Base-by-base conservation (phyloP, 2,797 vertebrate genomes). In the Neoniphon sammara region DNA sequence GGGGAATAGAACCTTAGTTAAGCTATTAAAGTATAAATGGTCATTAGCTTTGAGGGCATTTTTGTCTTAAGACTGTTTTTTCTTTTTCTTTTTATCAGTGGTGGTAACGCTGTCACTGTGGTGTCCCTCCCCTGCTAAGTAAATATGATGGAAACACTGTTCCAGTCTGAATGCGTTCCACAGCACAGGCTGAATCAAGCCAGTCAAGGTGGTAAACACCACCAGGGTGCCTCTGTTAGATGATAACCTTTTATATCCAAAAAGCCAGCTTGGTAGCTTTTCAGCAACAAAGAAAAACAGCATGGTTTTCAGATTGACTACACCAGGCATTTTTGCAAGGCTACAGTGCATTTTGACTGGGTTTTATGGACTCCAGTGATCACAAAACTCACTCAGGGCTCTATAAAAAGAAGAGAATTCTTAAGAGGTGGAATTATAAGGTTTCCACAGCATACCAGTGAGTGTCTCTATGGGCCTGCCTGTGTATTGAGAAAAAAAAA, bases 61-160 rank as follows among this genome's bases (percentile, higher is more conserved):
- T 76, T 73, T 27, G 25, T 2, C 25, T 62, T 64, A 59, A 68
- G 64, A 62, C 66, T 72, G 47, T 78, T 65, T 73, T 47, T 60
- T 56, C 56, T 25, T 50, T n/a, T 47, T 39, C 1, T n/a, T 17
- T 11, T 10, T 9, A 20, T 21, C 18, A 17, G 46, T 47, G 17
- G 44, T 18, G 15, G 14, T 15, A 18, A 15, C 18, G 3, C 7
- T 47, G 15, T 47, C 18, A 17, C 46, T 47, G 15, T 47, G 46
- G 5, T 47, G 4, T 10, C 49, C 49, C 17, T 5, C 49, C n/a
- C 0, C 17, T 50, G 12, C 44, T 15, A 17, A 46, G 18, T 47
- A 7, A 47, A 17, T 17, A 47, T 5, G 15, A 4, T 4, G 15
- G 7, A 47, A 47, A 47, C 46, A 47, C 36, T 39, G 36, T 39